Evolutionary conservation across 2,888 invertebrate genomes (phyloP), one percentile per base, ranked within the genome.

Genomic region (Hipparchia semele): DNA sequence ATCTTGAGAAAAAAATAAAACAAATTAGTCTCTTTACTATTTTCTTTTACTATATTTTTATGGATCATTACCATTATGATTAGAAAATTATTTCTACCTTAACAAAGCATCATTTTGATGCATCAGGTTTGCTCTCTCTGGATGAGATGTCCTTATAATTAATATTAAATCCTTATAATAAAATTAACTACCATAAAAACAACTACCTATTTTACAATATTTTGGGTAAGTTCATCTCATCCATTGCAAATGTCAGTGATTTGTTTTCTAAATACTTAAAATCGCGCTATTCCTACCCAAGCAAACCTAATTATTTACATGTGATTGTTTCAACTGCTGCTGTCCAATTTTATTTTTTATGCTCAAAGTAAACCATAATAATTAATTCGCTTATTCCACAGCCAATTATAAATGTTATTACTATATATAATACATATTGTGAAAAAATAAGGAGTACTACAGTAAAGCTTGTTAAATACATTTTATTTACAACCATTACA

Each of bases 51-150:
- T 39, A 58, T 72, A 72, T 76, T 51, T 62, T 61, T 68, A 73
- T 70, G 70, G 69, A 59, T 74, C 68, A 61, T 69, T 73, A 73
- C 62, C 65, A 66, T 49, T 70, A 70, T 66, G 53, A 68, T 68
- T 46, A 72, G 73, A 74, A 74, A 71, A 65, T 68, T 65, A 53
- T 7, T 60, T 75, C 23, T 86, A 86, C 80, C 83, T 85, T 87
- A 87, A 79, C 84, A 87, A 87, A 85, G 79, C 86, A 87, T 87
- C 85, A 86, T 78, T 82, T 78, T 82, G 87, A 87, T 86, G 85
- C 83, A 84, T 77, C 75, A 78, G 64, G 70, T 77, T 76, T 75
- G 78, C 79, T 82, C 80, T 82, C 80, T 39, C 74, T 78, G 81
- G 83, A 87, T 86, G 87, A 87, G 84, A 77, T 86, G 84, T 77